Evolutionary conservation across 2,113 vertebrate genomes (phyloP), one percentile per base, ranked within the genome.

Genomic region (Monopterus albus): DNA sequence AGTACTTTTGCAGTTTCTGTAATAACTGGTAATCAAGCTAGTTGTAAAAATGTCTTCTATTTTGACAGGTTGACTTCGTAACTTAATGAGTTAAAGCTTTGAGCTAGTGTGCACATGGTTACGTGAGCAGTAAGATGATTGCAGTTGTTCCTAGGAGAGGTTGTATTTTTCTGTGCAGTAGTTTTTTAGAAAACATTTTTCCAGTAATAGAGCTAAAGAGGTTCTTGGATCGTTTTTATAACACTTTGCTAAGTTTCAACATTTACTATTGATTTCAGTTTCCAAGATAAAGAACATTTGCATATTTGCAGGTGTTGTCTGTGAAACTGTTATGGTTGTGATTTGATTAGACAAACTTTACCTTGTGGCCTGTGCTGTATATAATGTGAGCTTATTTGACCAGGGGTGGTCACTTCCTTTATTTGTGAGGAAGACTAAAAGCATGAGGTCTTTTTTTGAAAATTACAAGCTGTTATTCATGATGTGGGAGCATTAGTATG

Each of bases 101-200:
- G 12, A 76, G 79, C 52, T 80, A 64, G 73, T 89, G 84, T 89
- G 82, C 79, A 89, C 80, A 81, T 69, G 53, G 33, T 66, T 61
- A 51, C 66, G 59, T 70, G 58, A 79, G 57, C 46, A 52, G 72
- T 75, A 31, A 78, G 81, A 60, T 25, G 43, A 49, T 47, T 49
- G 43, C 70, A 86, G 82, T 84, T 87, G 83, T 87, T 82, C 49
- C 76, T 42, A 81, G 84, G 53, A 83, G 76, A 86, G 43, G 81
- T 65, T 87, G 70, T 86, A 89, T 89, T 89, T 90, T 87, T 79
- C 86, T 80, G 84, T 91, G 90, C 87, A 91, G 80, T 88, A 84
- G 85, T 87, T 91, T 91, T 88, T 49, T 86, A 91, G 83, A 72
- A 72, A 82, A 79, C 60, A 43, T 62, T 76, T 86, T 75, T 76